These are phyloP conservation scores for Caenorhabditis brenneri DNA, from an alignment of 1,140 invertebrate species.

Conservation along the genomic window DNA sequence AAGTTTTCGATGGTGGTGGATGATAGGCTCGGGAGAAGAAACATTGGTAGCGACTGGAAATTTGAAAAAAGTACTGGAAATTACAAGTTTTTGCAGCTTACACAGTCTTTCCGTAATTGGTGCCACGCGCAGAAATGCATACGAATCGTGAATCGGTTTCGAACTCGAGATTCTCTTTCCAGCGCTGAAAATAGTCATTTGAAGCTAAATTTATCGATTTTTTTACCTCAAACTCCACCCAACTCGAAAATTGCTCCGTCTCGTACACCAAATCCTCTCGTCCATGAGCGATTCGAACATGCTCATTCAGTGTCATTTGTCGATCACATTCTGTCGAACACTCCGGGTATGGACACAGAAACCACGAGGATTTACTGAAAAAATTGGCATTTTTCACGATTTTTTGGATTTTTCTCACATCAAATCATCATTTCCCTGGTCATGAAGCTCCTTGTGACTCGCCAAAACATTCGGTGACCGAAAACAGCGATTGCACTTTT, in stretches of 20 bases:
- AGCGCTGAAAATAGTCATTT: not conserved
- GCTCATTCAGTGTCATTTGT: no score
- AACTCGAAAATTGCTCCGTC: no score
- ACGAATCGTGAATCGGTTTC: not conserved
- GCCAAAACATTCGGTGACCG: not conserved
- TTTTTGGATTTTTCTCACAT: not conserved
- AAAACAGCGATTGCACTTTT: not conserved
- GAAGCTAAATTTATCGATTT: not conserved
- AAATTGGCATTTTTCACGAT: not conserved
- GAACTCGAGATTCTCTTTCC: constrained; percentile 9
- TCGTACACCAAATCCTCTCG: no score
- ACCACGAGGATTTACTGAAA: no score
- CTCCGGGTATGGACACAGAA: no score
- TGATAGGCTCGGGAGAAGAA: not conserved
- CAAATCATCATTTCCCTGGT: not conserved
- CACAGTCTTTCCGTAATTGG: not conserved
- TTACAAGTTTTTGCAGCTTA: not conserved
- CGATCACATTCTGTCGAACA: no score
- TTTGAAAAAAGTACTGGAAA: not conserved
- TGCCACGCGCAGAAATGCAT: not conserved
- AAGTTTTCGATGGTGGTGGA: no score
- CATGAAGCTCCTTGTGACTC: not conserved
- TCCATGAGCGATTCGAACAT: no score
- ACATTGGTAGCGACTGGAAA: not conserved
- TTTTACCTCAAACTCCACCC: no score